Conservation (phyloP, 2,888 invertebrate genomes). For the Pristionchus fissidentatus region DNA sequence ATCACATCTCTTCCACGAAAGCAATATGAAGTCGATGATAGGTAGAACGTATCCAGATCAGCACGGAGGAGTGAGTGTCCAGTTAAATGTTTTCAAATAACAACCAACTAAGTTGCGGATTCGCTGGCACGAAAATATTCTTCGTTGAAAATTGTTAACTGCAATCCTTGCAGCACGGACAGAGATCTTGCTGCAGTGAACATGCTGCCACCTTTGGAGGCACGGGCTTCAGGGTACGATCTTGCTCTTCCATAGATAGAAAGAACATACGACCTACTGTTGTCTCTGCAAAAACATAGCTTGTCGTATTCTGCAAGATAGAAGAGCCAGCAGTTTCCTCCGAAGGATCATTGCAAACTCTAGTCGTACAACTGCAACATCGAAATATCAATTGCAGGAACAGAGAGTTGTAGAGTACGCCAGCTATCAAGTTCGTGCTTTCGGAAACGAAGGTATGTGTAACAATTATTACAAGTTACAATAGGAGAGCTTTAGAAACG, state of each 20-base stretch:
- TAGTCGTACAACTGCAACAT: background rate
- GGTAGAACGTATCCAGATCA: background rate
- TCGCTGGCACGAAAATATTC: no score
- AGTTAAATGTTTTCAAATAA: no score
- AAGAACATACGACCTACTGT: no score
- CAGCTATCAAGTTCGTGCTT: background rate
- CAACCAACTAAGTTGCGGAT: no score
- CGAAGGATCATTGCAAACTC: background rate
- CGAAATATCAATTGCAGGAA: background rate
- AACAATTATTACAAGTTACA: no score
- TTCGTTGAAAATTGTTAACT: no score
- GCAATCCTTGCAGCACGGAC: background rate
- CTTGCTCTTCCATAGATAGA: no score
- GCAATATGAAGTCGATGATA: background rate
- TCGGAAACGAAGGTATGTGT: background rate
- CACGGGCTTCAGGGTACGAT: background rate
- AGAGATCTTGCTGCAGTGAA: background rate
- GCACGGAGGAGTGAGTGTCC: no score
- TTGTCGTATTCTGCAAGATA: no score
- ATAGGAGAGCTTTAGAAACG: background rate
- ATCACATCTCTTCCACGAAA: background rate
- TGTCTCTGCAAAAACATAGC: no score
- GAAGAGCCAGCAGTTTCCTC: background rate
- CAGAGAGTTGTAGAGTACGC: background rate
- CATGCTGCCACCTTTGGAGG: slow-evolving; percentile 3